These are phyloP conservation scores for Chaetura pelagica DNA, from an alignment of 2,113 vertebrate genomes.

Conservation along the genomic window DNA sequence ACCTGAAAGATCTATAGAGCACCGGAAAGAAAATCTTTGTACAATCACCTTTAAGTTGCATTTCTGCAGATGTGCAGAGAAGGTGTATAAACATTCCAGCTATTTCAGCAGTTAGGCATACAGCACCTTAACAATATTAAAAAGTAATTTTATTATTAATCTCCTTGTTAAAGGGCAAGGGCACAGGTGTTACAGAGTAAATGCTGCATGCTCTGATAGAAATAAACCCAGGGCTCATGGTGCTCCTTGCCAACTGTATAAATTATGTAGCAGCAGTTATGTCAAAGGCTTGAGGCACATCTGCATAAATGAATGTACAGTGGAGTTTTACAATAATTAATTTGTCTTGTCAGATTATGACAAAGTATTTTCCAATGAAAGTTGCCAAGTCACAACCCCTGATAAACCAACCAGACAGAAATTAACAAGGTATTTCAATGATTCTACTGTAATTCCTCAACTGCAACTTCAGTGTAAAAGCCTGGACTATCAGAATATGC, in stretches of 20 bases:
- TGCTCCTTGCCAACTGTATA: background rate
- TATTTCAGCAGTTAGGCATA: background rate
- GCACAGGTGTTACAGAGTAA: background rate
- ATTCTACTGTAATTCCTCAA: background rate
- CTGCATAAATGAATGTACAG: background rate
- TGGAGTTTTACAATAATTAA: conserved; percentile 32
- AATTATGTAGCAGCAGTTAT: background rate
- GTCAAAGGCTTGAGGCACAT: background rate
- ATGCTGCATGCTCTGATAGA: background rate
- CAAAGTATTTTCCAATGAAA: conserved; percentile 9
- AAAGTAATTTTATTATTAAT: background rate
- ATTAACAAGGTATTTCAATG: conserved; percentile 9
- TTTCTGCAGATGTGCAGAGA: background rate
- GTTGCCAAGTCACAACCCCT: background rate
- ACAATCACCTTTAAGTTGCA: background rate
- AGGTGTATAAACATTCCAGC: background rate
- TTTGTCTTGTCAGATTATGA: conserved; percentile 28
- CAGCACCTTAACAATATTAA: background rate
- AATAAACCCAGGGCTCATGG: background rate
- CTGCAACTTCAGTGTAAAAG: background rate
- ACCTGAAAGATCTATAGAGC: background rate
- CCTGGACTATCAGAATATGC: background rate
- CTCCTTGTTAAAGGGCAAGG: background rate
- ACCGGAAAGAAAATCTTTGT: background rate
- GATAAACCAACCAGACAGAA: background rate